Evolutionary conservation across 35 echinoderm and acorn worm species (phyloP).

Genomic region (Apostichopus japonicus): DNA sequence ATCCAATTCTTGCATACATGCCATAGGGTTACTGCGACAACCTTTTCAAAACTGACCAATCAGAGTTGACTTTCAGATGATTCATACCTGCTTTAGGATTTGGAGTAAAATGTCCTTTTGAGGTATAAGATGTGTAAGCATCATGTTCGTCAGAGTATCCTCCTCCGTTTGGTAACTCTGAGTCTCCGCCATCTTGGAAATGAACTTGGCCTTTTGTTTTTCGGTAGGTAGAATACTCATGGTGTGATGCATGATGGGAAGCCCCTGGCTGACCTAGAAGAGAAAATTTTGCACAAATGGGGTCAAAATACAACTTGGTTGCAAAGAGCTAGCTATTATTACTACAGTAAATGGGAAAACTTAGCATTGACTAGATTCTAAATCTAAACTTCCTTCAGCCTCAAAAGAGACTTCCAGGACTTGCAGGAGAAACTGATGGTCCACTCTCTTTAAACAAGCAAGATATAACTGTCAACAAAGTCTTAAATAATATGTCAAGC

Average conservation of each 20-base stretch:
- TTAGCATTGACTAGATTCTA: background rate
- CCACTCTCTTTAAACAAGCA: no score
- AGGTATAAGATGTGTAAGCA: constrained; percentile 80
- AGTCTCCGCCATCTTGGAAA: constrained; percentile 57
- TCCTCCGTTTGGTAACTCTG: constrained; percentile 38
- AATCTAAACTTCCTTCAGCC: no score
- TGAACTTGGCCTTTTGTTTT: constrained; percentile 65
- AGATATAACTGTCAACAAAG: no score
- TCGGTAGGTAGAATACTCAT: background rate
- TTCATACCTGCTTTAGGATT: constrained; percentile 70
- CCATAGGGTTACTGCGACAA: no score
- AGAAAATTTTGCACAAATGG: background rate
- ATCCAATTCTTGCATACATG: no score
- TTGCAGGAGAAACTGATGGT: no score
- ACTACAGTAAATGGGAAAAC: background rate
- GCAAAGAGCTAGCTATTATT: no score
- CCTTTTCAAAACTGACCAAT: no score
- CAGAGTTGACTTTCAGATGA: constrained; percentile 10
- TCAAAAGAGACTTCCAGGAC: no score
- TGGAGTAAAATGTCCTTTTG: constrained; percentile 88
- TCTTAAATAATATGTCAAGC: no score
- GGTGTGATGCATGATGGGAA: constrained; percentile 62
- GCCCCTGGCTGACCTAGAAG: constrained; percentile 34
- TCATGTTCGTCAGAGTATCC: constrained; percentile 75
- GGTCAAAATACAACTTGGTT: no score